Evolutionary conservation across 92 coral and sea anemone genomes (phyloP).

Genomic region (Palythoa grandiflora): DNA sequence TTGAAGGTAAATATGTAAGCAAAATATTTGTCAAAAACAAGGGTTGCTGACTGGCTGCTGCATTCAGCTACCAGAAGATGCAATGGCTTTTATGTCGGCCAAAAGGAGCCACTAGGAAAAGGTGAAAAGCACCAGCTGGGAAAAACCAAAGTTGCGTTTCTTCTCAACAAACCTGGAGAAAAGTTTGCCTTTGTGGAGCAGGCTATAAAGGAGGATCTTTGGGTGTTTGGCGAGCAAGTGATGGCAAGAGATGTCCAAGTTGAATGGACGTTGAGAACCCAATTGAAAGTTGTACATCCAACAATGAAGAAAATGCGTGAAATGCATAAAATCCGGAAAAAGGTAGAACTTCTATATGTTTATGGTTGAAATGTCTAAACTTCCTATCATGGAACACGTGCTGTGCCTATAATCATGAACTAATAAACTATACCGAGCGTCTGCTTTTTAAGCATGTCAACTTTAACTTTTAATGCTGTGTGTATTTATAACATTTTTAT

Average conservation of each 20-base stretch:
- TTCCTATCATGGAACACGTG: background rate
- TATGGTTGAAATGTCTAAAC: background rate
- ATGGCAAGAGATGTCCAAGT: conserved; percentile 7
- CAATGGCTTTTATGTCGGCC: background rate
- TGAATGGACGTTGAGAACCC: background rate
- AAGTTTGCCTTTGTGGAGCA: background rate
- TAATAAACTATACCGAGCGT: background rate
- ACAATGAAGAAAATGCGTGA: background rate
- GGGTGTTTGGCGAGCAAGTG: background rate
- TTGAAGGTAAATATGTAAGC: too few species aligned
- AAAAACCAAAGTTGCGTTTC: background rate
- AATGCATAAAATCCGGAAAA: background rate
- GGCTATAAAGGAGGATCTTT: background rate
- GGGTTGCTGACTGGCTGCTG: too few species aligned
- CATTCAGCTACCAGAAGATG: background rate
- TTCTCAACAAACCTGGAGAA: background rate
- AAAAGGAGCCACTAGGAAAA: background rate
- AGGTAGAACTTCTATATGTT: background rate
- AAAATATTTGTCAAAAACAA: too few species aligned
- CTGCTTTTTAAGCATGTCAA: background rate
- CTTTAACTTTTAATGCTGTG: background rate
- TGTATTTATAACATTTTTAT: background rate
- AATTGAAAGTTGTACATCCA: background rate
- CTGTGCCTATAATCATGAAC: background rate
- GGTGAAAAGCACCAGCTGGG: background rate